A percentile compares a stretch with the other conserved stretches of the same genome.
Evolutionary conservation across 2,113 vertebrate genomes (phyloP).

Genomic region (Halichoerus grypus): DNA sequence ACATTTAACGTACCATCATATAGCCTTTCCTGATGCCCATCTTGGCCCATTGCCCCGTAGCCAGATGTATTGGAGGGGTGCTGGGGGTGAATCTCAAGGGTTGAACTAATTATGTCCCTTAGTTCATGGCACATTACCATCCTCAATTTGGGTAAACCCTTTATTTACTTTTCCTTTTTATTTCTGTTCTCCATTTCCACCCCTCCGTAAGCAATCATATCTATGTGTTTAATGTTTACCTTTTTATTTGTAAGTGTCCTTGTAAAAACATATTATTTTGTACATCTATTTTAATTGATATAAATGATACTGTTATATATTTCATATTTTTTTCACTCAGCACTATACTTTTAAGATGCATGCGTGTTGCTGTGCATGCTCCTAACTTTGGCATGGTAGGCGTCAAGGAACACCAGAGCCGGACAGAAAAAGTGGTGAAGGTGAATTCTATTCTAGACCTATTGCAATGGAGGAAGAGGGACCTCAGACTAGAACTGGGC

Average conservation of each 20-base stretch:
- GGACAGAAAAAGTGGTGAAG: neutral
- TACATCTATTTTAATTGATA: neutral
- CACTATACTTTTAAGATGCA: neutral
- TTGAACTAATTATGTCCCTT: neutral
- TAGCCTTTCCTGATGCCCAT: neutral
- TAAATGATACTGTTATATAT: neutral
- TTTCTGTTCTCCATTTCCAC: neutral
- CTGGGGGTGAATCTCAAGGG: neutral
- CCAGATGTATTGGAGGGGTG: rapidly evolving
- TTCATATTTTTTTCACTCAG: neutral
- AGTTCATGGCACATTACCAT: neutral
- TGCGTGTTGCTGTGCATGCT: neutral
- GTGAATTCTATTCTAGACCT: neutral
- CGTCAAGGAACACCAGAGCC: neutral
- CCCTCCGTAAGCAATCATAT: neutral
- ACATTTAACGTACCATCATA: neutral
- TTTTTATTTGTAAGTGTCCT: neutral
- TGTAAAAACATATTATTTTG: neutral
- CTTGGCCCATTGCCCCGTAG: neutral
- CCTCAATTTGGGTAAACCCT: neutral
- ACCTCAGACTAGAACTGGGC: neutral
- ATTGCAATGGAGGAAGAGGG: neutral
- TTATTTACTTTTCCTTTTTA: neutral
- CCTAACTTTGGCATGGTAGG: neutral
- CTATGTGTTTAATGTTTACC: neutral